Conservation (phyloP, 2,888 invertebrate species). For the Calameuta pallipes region DNA sequence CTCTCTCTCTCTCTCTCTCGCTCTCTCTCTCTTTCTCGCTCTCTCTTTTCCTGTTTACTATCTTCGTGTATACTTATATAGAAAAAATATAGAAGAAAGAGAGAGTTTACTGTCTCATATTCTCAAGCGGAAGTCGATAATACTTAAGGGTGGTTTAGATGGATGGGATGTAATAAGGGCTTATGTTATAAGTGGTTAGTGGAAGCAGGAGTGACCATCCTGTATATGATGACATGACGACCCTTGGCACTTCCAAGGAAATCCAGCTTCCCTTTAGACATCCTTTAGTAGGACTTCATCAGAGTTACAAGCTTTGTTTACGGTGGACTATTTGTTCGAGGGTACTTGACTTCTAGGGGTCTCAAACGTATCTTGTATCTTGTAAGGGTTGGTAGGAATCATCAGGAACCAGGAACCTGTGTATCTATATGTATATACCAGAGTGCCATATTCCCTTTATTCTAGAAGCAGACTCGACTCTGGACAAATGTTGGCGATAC, state of each 20-base stretch:
- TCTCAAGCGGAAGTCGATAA: background rate
- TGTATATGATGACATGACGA: background rate
- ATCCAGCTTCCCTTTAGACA: background rate
- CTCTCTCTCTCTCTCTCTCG: too few species aligned
- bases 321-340: conserved; percentile 39
- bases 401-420: background rate
- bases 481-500: conserved; percentile 19
- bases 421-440: too few species aligned
- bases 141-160: background rate
- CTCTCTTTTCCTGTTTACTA: background rate
- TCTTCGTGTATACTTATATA: background rate
- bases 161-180: background rate
- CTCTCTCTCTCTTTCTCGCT: background rate
- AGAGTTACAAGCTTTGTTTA: conserved; percentile 36
- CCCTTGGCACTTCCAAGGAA: background rate
- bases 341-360: conserved; percentile 8
- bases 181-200: background rate
- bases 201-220: background rate
- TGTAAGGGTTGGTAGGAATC: background rate
- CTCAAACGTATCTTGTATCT: background rate
- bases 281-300: background rate
- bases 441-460: too few species aligned
- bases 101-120: background rate
- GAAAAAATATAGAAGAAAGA: background rate
- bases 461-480: background rate